Base-by-base conservation (phyloP, 2,113 vertebrate genomes). In the Notarius lentiginosus region DNA sequence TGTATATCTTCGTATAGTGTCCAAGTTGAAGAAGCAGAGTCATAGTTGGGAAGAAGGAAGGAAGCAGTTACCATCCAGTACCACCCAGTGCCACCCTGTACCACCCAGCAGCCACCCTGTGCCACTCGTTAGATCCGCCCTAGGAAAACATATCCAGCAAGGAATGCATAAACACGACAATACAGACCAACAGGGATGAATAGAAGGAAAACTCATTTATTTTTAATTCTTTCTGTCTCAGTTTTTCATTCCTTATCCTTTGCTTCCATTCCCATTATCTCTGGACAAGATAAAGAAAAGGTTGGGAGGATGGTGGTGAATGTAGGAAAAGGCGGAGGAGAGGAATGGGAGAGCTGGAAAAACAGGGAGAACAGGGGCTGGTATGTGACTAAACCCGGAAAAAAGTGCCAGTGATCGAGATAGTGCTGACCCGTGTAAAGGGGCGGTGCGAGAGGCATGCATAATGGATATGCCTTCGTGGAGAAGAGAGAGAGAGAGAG, bases 391-490 rank as follows among this genome's bases (percentile, higher is more conserved):
- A 91, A 92, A 92, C 91, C 51, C 89, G 85, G 56, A 51, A 88
- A 61, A 83, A 84, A 86, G 41, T 20, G 84, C 47, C 72, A 82
- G 84, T 86, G 84, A 65, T 75, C 56, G 84, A 63, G 84, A 75
- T 90, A 86, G 87, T 85, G 73, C 89, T 93, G 92, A 92, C 92
- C 93, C 90, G 86, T 91, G 93, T 93, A 92, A 91, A 93, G 90
- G 90, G 89, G 83, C 77, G 83, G 91, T 88, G 89, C 90, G 88
- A 80, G 88, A 87, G 90, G 85, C 92, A 94, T 94, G 88, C 88
- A 92, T 94, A 94, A 93, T 93, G 89, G 89, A 93, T 92, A 91
- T 89, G 77, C 70, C 89, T 87, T 34, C 61, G 79, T 90, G 80
- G 55, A 56, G 55, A 56, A 82, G 86, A 11, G 83, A 10, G 63